Conservation (phyloP, 2,113 vertebrate genomes). For the Tragelaphus buxtoni region DNA sequence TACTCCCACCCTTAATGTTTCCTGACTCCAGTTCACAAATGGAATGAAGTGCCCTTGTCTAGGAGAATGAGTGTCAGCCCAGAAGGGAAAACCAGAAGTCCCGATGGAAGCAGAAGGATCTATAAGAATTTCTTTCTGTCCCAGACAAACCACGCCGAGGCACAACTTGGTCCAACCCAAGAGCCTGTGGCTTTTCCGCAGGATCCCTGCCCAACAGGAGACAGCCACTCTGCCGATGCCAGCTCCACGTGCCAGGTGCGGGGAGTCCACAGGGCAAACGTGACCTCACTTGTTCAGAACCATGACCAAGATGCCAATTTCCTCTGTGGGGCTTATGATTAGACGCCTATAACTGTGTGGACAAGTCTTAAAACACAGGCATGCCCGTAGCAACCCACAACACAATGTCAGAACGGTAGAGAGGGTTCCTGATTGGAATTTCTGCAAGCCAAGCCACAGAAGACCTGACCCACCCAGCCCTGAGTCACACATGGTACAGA, state of each 20-base stretch:
- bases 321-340: conserved; percentile 32
- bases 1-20: not conserved
- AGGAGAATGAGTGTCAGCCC: not conserved
- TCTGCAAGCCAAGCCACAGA: not conserved
- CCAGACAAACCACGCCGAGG: not conserved
- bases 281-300: conserved; percentile 20
- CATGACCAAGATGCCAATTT: not conserved
- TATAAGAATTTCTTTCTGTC: not conserved
- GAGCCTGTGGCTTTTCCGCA: not conserved
- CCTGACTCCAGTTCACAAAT: not conserved
- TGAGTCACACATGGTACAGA: conserved; percentile 20
- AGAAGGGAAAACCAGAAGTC: not conserved
- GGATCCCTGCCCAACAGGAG: not conserved
- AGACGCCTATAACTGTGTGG: not conserved
- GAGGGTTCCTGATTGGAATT: not conserved
- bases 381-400: not conserved
- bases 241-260: not conserved
- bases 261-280: not conserved
- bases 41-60: not conserved
- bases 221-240: not conserved
- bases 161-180: not conserved
- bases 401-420: not conserved
- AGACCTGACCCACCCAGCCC: not conserved
- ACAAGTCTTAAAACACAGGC: not conserved
- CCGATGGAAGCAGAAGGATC: not conserved